These are phyloP conservation scores for Genyomyrus donnyi DNA, from an alignment of 2,113 vertebrate genomes.

Conservation along the genomic window DNA sequence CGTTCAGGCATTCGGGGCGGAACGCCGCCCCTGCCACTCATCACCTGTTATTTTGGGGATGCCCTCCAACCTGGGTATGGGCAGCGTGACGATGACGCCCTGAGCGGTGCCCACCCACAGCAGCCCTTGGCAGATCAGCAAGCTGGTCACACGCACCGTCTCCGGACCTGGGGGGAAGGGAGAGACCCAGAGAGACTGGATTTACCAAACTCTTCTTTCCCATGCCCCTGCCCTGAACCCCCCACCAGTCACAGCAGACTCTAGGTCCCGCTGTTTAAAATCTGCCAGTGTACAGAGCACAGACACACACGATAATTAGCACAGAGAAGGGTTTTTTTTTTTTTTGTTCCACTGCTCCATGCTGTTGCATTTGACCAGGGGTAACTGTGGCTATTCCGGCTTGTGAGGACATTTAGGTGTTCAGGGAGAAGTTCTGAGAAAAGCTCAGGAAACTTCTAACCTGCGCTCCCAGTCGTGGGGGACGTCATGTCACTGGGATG, in stretches of 20 bases:
- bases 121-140: conserved; percentile 76
- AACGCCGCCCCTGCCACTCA: background rate
- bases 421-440: background rate
- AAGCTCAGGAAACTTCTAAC: background rate
- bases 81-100: conserved; percentile 71
- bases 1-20: background rate
- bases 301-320: background rate
- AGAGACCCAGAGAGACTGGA: background rate
- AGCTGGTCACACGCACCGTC: conserved; percentile 64
- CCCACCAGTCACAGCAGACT: background rate
- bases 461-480: background rate
- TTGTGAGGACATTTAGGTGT: background rate
- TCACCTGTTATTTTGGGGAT: conserved; percentile 84
- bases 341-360: background rate
- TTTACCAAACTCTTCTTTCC: background rate
- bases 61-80: conserved; percentile 74
- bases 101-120: conserved; percentile 80
- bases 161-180: conserved; percentile 58
- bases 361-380: background rate
- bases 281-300: background rate
- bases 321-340: background rate
- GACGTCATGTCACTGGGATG: background rate
- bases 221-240: background rate
- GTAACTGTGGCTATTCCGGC: background rate
- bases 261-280: background rate